Percentiles rank a stretch among this genome's conserved stretches.
These are phyloP conservation scores for Coenobita brevimanus DNA, from an alignment of 1,140 invertebrate species.

Conservation along the genomic window DNA sequence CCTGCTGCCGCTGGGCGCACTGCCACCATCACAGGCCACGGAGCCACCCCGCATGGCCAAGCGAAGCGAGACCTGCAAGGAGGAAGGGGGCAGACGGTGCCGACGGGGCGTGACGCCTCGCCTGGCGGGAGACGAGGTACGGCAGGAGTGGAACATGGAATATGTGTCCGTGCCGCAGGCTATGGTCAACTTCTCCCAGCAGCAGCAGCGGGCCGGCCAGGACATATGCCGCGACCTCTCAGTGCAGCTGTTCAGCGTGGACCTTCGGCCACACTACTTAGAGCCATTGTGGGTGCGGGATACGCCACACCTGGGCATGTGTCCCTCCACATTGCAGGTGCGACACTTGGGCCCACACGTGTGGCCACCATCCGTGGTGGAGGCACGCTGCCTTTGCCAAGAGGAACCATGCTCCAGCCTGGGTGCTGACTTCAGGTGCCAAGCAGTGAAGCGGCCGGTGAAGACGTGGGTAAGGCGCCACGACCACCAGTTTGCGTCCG, in stretches of 20 bases:
- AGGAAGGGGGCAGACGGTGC: neutral
- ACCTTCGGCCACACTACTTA: conserved; percentile 29
- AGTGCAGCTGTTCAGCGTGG: conserved; percentile 50
- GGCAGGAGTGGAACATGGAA: conserved; percentile 28
- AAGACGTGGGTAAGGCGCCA: conserved; percentile 40
- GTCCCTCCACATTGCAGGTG: conserved; percentile 55
- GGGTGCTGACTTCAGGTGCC: conserved; percentile 56
- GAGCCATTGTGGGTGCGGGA: conserved; percentile 49
- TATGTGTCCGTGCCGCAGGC: conserved; percentile 31
- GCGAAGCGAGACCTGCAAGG: neutral
- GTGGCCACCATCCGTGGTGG: conserved; percentile 48
- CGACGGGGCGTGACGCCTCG: neutral
- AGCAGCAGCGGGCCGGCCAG: conserved; percentile 31
- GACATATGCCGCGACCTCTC: conserved; percentile 35
- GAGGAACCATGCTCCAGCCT: conserved; percentile 36
- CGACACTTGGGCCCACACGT: conserved; percentile 41
- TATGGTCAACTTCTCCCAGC: conserved; percentile 40
- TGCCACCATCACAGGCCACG: neutral
- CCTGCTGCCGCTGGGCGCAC: conserved; percentile 5
- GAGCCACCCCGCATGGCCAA: neutral
- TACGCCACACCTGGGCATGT: conserved; percentile 42
- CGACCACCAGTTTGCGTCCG: conserved; percentile 20
- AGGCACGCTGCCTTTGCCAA: conserved; percentile 59
- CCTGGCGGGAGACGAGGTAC: conserved; percentile 6
- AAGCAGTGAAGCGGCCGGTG: conserved; percentile 38